These are phyloP conservation scores for Amblyraja radiata DNA, from an alignment of 2,797 vertebrate genomes.

Conservation along the genomic window DNA sequence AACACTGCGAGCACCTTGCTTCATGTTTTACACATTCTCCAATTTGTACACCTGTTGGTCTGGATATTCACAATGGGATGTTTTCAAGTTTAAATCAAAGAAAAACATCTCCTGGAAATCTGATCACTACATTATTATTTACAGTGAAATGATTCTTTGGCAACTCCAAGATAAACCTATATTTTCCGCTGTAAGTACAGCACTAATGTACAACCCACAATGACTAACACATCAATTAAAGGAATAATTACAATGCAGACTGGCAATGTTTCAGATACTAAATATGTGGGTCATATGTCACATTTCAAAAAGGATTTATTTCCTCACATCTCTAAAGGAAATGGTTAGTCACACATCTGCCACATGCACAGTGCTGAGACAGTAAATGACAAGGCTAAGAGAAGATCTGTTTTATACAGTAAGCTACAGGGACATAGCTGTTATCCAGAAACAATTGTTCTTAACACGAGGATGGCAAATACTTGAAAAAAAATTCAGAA, in stretches of 20 bases:
- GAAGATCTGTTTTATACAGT: not conserved
- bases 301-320: not conserved
- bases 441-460: not conserved
- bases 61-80: not conserved
- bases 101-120: not conserved
- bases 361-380: not conserved
- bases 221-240: not conserved
- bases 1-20: not conserved
- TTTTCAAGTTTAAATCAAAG: not conserved
- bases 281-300: not conserved
- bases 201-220: not conserved
- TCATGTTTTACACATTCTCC: not conserved
- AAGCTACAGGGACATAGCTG: not conserved
- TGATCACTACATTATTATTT: not conserved
- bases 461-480: not conserved
- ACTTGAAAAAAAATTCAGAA: not conserved
- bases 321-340: not conserved
- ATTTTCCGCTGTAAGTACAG: not conserved
- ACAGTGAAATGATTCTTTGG: conserved; percentile 8
- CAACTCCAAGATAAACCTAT: not conserved
- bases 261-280: not conserved
- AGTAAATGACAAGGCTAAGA: not conserved
- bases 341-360: conserved; percentile 7
- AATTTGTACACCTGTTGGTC: not conserved
- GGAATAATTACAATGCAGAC: not conserved